Evolutionary conservation across 2,797 vertebrate genomes (phyloP), one percentile per base, ranked within the genome.

Genomic region (Ceryle rudis): DNA sequence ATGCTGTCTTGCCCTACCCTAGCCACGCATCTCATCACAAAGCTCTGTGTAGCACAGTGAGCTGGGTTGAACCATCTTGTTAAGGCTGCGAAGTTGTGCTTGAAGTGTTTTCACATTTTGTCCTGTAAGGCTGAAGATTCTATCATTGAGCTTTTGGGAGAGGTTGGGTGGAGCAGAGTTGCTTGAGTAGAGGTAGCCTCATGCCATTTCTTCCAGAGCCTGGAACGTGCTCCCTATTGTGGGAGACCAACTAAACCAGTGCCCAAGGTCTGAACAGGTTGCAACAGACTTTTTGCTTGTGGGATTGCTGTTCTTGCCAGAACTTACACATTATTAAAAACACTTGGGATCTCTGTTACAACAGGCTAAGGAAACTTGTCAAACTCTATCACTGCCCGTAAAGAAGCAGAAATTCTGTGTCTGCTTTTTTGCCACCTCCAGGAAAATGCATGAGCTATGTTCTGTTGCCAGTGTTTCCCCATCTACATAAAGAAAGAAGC

Each of bases 1-100:
- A 0, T n/a, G 11, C 25, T 81, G 19, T 64, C 23, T 44, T 67
- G 46, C 37, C 16, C 70, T 28, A 16, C 2, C 0, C 5, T 13
- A 41, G 49, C 4, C 0, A 16, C n/a, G 49, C 60, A 82, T 58
- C 41, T 93, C 20, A 4, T 37, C 1, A 0, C 54, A 60, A 10
- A 74, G 52, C 16, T 47, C 61, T 19, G 5, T 14, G 14, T 33
- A 42, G 51, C 58, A 31, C 33, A 44, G 21, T 35, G 39, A 70
- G 58, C 57, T 54, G 19, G 10, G 25, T 14, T 49, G 46, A 70
- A 44, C 31, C 42, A 17, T 80, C 67, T 79, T 46, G 9, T 65
- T 49, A 28, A 2, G n/a, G 52, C 15, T 74, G 7, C 14, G 26
- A 42, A 72, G 19, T 18, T 84, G n/a, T 75, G 33, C 42, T 70